Percentiles rank a stretch among this genome's conserved stretches.
phyloP scores from a whole-genome alignment of 2,888 invertebrate genomes.

The Rhingia rostrata region DNA sequence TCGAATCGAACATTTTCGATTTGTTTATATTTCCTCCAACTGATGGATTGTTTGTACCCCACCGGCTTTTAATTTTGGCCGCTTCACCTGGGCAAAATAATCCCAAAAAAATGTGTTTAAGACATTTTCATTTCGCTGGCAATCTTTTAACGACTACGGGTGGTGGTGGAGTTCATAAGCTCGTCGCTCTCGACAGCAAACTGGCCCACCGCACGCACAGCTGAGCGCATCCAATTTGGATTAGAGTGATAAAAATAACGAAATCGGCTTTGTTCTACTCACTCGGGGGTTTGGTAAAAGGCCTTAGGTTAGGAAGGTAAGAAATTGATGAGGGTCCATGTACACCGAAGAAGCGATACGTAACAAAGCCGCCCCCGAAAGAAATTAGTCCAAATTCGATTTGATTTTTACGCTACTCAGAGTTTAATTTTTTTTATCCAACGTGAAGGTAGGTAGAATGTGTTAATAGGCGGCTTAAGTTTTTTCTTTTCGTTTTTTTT shows the following conservation, averaged over 20 bases:
- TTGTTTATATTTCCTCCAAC: conserved; percentile 9
- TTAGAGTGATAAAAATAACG: conserved; percentile 73
- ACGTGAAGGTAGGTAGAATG: conserved; percentile 2
- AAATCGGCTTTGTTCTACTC: conserved; percentile 64
- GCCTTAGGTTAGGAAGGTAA: conserved; percentile 50
- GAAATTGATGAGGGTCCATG: conserved; percentile 51
- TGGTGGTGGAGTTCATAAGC: conserved; percentile 33
- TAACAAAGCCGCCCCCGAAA: conserved; percentile 14
- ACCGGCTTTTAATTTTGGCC: conserved; percentile 49
- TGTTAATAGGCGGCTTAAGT: conserved; percentile 38
- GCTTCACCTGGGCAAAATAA: conserved; percentile 50
- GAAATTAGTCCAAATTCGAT: conserved; percentile 33
- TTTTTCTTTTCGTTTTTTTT: conserved; percentile 3
- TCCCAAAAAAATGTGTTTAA: conserved; percentile 25
- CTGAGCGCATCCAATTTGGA: conserved; percentile 74
- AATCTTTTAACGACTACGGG: conserved; percentile 42
- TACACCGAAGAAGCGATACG: conserved; percentile 18
- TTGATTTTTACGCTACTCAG: conserved; percentile 18
- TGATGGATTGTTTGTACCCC: conserved; percentile 12
- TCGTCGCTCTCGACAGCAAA: conserved; percentile 26
- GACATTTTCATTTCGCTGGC: conserved; percentile 33
- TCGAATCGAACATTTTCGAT: conserved; percentile 38
- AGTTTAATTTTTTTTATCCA: conserved; percentile 1
- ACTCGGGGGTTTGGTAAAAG: conserved; percentile 34
- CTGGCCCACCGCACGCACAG: conserved; percentile 54